Conservation (phyloP, 2,797 vertebrate genomes). For the Clamator glandarius region DNA sequence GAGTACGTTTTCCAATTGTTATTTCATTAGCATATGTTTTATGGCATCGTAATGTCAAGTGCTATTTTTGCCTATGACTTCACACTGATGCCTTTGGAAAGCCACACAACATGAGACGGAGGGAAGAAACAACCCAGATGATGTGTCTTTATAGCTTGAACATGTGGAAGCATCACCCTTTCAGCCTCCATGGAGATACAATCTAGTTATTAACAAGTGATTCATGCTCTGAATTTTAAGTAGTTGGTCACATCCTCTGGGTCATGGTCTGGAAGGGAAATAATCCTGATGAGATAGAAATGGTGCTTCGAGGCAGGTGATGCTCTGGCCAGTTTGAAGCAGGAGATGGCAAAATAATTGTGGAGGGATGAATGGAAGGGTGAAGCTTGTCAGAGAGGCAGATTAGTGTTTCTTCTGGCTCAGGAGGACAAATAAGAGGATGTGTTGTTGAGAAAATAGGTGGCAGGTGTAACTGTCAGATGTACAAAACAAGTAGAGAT, state of each 20-base stretch:
- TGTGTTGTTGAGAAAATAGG: not conserved
- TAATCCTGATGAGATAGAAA: not conserved
- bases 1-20: slow-evolving; percentile 55
- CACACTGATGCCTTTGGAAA: slow-evolving; percentile 52
- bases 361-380: not conserved
- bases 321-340: not conserved
- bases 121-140: slow-evolving; percentile 46
- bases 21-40: slow-evolving; percentile 66
- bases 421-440: slow-evolving; percentile 11
- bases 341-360: not conserved
- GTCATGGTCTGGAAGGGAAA: not conserved
- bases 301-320: not conserved
- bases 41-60: slow-evolving; percentile 2
- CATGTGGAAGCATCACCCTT: slow-evolving; percentile 58
- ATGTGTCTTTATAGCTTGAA: slow-evolving; percentile 9
- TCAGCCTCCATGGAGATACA: not conserved
- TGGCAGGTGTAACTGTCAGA: slow-evolving; percentile 24
- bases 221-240: not conserved
- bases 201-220: not conserved
- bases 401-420: slow-evolving; percentile 15
- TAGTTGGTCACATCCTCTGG: not conserved
- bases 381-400: not conserved
- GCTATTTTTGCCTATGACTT: slow-evolving; percentile 69
- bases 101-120: slow-evolving; percentile 10
- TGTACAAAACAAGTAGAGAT: not conserved